Conservation (phyloP, 2,888 invertebrate genomes). For the Andrena minutula region DNA sequence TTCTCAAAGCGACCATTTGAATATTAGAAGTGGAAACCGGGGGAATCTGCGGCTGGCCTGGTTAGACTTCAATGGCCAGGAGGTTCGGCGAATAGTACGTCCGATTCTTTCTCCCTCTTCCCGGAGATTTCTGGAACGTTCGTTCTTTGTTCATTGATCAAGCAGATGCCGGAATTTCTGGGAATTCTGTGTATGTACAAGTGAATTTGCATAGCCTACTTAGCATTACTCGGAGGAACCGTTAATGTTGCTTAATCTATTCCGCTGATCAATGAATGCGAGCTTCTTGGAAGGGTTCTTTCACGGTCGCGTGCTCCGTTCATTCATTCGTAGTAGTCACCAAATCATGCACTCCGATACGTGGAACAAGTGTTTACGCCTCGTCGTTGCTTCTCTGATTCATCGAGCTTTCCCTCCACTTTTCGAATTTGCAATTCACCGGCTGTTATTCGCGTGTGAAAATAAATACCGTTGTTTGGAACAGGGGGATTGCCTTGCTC, state of each 20-base stretch:
- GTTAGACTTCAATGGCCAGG: conserved; percentile 11
- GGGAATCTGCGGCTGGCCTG: conserved; percentile 14
- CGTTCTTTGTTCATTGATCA: neutral
- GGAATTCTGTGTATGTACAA: conserved; percentile 28
- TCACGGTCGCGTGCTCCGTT: conserved; percentile 61
- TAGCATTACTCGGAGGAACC: conserved; percentile 58
- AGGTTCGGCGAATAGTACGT: neutral
- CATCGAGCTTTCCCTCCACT: neutral
- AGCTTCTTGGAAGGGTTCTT: conserved; percentile 65
- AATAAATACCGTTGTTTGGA: neutral
- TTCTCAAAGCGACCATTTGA: conserved; percentile 1
- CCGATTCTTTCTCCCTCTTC: neutral
- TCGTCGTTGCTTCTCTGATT: conserved; percentile 23
- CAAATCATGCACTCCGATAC: conserved; percentile 47
- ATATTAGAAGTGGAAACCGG: conserved; percentile 1
- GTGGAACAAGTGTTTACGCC: conserved; percentile 12
- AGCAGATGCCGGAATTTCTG: conserved; percentile 17
- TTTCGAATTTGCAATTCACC: neutral
- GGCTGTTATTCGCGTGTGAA: neutral
- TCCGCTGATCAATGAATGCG: conserved; percentile 63
- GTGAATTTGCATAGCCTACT: conserved; percentile 61
- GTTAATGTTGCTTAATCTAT: conserved; percentile 54
- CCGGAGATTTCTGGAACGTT: neutral
- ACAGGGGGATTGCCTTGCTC: too few species aligned
- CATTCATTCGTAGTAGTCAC: conserved; percentile 60